Evolutionary conservation across 2,113 vertebrate genomes (phyloP), one percentile per base, ranked within the genome.

Genomic region (Haemorhous mexicanus): DNA sequence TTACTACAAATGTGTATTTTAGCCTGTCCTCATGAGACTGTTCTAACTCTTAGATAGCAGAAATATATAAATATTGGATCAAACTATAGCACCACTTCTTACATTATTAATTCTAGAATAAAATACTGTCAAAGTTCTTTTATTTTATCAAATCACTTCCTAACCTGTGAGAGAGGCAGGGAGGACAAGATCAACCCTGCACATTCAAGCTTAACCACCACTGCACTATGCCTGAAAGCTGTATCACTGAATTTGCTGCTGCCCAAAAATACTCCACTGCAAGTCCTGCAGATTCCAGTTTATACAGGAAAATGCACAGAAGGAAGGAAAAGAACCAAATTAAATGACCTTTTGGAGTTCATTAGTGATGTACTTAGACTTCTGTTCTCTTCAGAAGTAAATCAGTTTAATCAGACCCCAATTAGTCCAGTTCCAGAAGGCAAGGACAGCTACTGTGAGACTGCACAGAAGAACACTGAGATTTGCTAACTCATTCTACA

Each of bases 371-470:
- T 37, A 61, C 53, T 87, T 41, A 9, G 41, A 47, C 46, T 93
- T 94, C 80, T 91, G 39, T 23, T 62, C 91, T 56, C 87, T 39
- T 85, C 50, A 59, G 70, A 80, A 87, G 43, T 39, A 95, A 93
- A 97, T 92, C 87, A 93, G 70, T 75, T 94, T 91, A 95, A 96
- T 85, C 74, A 80, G 66, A 93, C 28, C n/a, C 85, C 87, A 90
- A 44, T 94, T 87, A 89, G 66, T 52, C 72, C 84, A 67, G 62
- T 72, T 89, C 41, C 79, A 87, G 82, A 32, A 68, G 87, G 84
- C 56, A 63, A 11, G 19, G 62, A 27, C 62, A 84, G 74, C 43
- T 35, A 55, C 35, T 30, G 32, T 4, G 15, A 64, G 77, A 64
- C 49, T 9, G 17, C 23, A 18, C n/a, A 59, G 56, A 70, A 69